Evolutionary conservation across 2,797 vertebrate genomes (phyloP), one percentile per base, ranked within the genome.

Genomic region (Pipistrellus pygmaeus): DNA sequence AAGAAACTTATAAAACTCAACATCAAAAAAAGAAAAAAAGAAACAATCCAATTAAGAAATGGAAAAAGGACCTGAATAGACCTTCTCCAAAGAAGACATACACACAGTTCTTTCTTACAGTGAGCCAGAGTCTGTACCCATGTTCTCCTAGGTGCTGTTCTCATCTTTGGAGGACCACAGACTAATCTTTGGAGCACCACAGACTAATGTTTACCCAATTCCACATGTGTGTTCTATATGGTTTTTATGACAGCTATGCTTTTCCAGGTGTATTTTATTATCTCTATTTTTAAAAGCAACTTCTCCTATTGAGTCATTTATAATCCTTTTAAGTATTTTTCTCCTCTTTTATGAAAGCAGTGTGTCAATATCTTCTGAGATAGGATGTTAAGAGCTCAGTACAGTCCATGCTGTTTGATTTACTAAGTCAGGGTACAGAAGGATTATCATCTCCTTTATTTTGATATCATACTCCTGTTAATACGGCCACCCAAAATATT

Each of bases 401-500:
- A 32, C 0, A 46, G 30, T 12, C 38, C 41, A 88, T 46, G 30
- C 15, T 25, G 32, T 80, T n/a, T 78, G 64, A 93, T 11, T 32
- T 94, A 27, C 32, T 21, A 80, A 77, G 13, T 6, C 14, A 60
- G 53, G 14, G 1, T 48, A 10, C 3, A 4, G 44, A 78, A n/a
- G 41, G 2, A 48, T 69, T 62, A 78, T 72, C 55, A 73, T 15
- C 68, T 89, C 78, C 81, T 90, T 84, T 27, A 38, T 32, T 96
- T 85, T 91, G 46, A 75, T 32, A 66, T 35, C 44, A 82, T 82
- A 17, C 11, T 48, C 55, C 35, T 90, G n/a, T 80, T 62, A 62
- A 80, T 71, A 35, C 73, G 30, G 53, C 35, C 44, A 8, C 18
- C 75, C 64, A 21, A n/a, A 38, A 12, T 51, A 51, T 62, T 76